A percentile compares a stretch with the other conserved stretches of the same genome.
Evolutionary conservation across 2,797 vertebrate species (phyloP).

Genomic region (Lepus townsendii): DNA sequence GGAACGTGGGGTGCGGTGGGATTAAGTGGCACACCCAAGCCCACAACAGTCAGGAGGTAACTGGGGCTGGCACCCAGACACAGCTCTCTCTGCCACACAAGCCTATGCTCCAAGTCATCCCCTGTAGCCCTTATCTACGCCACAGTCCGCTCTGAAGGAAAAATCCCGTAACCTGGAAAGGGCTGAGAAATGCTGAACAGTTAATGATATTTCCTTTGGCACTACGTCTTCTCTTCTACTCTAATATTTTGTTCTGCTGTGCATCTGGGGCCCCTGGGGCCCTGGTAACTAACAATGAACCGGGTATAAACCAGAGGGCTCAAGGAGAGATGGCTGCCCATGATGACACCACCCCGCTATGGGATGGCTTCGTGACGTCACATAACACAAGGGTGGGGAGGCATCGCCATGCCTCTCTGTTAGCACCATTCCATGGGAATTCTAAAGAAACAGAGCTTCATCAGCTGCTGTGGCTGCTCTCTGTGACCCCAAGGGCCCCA

Average conservation of each 20-base stretch:
- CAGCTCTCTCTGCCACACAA: not conserved
- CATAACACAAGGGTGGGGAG: not conserved
- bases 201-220: not conserved
- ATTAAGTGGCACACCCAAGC: not conserved
- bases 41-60: not conserved
- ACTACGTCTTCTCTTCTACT: fast-evolving
- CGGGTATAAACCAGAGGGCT: conserved; percentile 53
- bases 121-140: not conserved
- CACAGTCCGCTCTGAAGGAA: not conserved
- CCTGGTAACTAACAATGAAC: not conserved
- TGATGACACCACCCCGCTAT: not conserved
- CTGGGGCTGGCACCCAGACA: not conserved
- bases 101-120: not conserved
- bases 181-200: not conserved
- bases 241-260: not conserved
- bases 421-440: conserved; percentile 45
- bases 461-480: not conserved
- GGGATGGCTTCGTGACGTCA: not conserved
- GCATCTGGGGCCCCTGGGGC: not conserved
- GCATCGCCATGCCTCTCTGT: not conserved
- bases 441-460: not conserved
- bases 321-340: not conserved
- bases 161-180: not conserved
- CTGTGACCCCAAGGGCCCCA: not conserved
- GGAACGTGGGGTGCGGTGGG: not conserved